Base-by-base conservation (phyloP, 2,113 vertebrate genomes). In the Stictonetta naevosa region DNA sequence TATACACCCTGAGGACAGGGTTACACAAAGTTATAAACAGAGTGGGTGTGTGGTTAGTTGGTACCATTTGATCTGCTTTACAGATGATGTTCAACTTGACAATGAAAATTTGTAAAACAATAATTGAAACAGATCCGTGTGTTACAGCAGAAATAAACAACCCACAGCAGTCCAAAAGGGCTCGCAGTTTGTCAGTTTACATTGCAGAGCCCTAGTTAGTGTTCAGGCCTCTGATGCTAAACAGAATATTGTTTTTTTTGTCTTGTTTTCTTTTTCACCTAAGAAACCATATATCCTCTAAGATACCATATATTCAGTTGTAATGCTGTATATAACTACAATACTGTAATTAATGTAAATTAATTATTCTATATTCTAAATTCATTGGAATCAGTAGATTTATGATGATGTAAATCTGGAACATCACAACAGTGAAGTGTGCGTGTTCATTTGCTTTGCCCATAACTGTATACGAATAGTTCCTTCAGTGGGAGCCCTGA, bases 41-140 rank as follows among this genome's bases (percentile, higher is more conserved):
- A 14, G 8, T 8, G 33, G 3, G 29, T 53, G 16, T 6, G 8
- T 80, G 92, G 67, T 95, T 83, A 83, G 86, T 73, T 75, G 83
- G 83, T 46, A 77, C 83, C 81, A 6, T 93, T 94, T 89, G 83
- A 89, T 96, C 59, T 96, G 64, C 66, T 96, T 92, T 76, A 83
- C 80, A 96, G 84, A 94, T 50, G 73, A 33, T 66, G 53, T 36
- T 80, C 80, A 85, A 95, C 92, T 95, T 10, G 8, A 83, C 93
- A 95, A 76, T 87, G 76, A 95, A 52, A 67, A 22, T 53, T 96
- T 95, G 84, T 91, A 40, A 81, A 95, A 77, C 87, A 90, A 69
- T 92, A 87, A n/a, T 36, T 90, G 74, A 13, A n/a, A 69, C 21
- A 75, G 78, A 60, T 13, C 69, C 92, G 29, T 38, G 36, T 42